These are phyloP conservation scores for Germaria angustata DNA, from an alignment of 2,888 invertebrate species.

Conservation along the genomic window DNA sequence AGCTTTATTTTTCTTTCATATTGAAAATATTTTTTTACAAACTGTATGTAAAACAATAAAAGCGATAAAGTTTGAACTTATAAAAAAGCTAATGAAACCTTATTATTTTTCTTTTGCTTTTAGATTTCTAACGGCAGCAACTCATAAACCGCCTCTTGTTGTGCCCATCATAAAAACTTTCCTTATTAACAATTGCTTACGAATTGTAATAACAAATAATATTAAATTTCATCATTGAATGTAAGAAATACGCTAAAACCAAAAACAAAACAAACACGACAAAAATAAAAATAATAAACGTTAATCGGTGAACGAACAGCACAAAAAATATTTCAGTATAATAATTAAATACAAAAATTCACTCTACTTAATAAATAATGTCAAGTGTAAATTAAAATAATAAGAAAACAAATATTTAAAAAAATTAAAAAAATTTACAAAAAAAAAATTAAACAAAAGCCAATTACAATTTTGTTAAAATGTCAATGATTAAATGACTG, in stretches of 20 bases:
- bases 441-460: constrained; percentile 21
- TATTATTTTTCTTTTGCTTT: constrained; percentile 13
- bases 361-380: constrained; percentile 28
- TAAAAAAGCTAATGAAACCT: neutral
- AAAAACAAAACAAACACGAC: constrained; percentile 5
- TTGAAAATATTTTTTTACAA: no score
- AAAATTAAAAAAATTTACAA: constrained; percentile 7
- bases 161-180: constrained; percentile 20
- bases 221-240: constrained; percentile 29
- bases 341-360: constrained; percentile 15
- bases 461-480: constrained; percentile 16
- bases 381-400: constrained; percentile 41
- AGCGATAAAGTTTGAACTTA: neutral
- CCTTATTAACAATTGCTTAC: constrained; percentile 30
- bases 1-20: no score
- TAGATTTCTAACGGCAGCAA: constrained; percentile 21
- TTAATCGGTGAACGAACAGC: constrained; percentile 11
- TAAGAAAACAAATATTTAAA: constrained; percentile 26
- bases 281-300: neutral
- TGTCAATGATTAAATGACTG: constrained; percentile 42
- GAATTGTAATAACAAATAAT: constrained; percentile 18
- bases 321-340: neutral
- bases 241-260: neutral
- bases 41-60: neutral
- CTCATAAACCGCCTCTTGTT: constrained; percentile 42